phyloP scores from a whole-genome alignment of 1,140 invertebrate species.

The Drusus annulatus region DNA sequence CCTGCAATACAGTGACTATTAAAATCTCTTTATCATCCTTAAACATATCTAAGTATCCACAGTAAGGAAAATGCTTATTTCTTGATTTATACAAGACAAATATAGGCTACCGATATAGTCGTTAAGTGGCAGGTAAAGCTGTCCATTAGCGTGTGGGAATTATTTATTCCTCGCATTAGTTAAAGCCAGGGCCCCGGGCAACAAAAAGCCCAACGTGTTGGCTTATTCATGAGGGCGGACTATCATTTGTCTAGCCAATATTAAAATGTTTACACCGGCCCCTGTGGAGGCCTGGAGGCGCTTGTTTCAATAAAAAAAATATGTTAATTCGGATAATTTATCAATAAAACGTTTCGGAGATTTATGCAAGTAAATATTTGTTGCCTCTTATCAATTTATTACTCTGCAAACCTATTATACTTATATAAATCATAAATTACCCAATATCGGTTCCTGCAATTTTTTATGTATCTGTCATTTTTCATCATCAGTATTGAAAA shows the following conservation, averaged over 20 bases:
- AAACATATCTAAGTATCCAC: too few relatives aligned
- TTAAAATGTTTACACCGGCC: conserved; percentile 36
- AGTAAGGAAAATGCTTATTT: too few relatives aligned
- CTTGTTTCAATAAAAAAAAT: conserved; percentile 21
- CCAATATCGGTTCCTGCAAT: too few relatives aligned
- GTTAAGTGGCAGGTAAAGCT: conserved; percentile 24
- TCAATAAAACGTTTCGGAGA: too few relatives aligned
- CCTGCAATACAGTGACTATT: too few relatives aligned
- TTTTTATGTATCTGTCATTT: too few relatives aligned
- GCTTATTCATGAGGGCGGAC: conserved; percentile 33
- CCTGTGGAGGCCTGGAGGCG: neutral
- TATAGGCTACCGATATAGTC: conserved; percentile 23
- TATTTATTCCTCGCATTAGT: conserved; percentile 26
- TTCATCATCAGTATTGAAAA: too few relatives aligned
- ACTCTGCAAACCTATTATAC: too few relatives aligned
- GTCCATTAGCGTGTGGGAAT: conserved; percentile 30
- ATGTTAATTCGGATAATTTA: conserved; percentile 5
- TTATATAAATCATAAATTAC: too few relatives aligned
- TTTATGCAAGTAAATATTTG: too few relatives aligned
- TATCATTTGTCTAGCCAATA: conserved; percentile 37
- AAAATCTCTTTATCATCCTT: too few relatives aligned
- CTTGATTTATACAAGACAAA: neutral
- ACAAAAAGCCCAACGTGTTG: conserved; percentile 33
- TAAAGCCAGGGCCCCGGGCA: neutral
- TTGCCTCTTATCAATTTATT: too few relatives aligned